Evolutionary conservation across 2,888 invertebrate species (phyloP).

Genomic region (Antheraea yamamai): DNA sequence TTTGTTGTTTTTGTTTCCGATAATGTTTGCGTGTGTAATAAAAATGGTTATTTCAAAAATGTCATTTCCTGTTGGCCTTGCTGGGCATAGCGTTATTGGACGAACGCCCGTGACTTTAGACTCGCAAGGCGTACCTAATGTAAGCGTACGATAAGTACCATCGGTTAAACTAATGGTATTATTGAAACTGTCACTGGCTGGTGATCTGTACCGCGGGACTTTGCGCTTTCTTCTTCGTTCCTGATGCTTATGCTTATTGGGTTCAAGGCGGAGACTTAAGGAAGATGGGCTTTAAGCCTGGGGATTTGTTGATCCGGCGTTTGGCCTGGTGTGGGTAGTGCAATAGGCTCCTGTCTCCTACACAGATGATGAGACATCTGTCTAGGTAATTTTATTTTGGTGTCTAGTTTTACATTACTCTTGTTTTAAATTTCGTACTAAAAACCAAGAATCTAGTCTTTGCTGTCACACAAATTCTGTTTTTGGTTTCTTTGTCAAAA

Average conservation of each 20-base stretch:
- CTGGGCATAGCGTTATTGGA: background rate
- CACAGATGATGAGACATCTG: background rate
- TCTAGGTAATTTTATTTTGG: background rate
- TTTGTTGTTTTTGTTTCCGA: background rate
- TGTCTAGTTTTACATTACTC: background rate
- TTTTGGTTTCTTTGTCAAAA: too few species aligned
- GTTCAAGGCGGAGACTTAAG: too few species aligned
- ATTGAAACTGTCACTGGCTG: background rate
- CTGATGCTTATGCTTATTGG: too few species aligned
- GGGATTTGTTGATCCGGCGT: too few species aligned
- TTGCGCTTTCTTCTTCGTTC: too few species aligned
- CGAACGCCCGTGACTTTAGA: background rate
- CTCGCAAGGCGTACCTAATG: background rate
- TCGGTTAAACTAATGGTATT: background rate
- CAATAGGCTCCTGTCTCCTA: background rate
- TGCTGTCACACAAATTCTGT: too few species aligned
- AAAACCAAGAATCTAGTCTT: too few species aligned
- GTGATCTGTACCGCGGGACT: too few species aligned
- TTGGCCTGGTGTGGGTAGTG: too few species aligned
- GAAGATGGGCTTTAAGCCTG: too few species aligned
- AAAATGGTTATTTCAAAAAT: background rate
- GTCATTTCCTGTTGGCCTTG: background rate
- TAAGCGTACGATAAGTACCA: background rate
- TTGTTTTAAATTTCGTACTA: too few species aligned
- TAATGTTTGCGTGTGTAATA: background rate